Evolutionary conservation across 2,113 vertebrate genomes (phyloP).

Genomic region (Corydoras maculifer): DNA sequence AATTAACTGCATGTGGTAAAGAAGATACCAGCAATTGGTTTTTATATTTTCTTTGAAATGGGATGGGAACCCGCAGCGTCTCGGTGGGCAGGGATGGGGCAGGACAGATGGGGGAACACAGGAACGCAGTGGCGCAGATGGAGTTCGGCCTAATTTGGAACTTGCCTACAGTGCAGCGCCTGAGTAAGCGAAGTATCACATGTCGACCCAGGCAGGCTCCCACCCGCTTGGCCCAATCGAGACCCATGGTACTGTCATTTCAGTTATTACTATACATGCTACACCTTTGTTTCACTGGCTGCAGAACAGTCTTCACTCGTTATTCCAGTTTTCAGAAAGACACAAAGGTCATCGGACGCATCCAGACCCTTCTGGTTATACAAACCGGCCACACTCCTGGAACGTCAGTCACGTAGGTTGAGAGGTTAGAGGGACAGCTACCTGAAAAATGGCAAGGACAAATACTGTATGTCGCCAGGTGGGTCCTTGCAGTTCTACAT

Average conservation of each 20-base stretch:
- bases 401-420: too few species aligned
- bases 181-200: slow-evolving; percentile 13
- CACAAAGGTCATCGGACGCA: neutral
- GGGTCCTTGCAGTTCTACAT: too few species aligned
- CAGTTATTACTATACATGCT: neutral
- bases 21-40: neutral
- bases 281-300: slow-evolving; percentile 7
- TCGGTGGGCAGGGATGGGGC: neutral
- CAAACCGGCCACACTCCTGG: too few species aligned
- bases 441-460: too few species aligned
- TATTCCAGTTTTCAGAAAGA: neutral
- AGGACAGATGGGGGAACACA: slow-evolving; percentile 18
- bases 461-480: too few species aligned
- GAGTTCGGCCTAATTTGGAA: slow-evolving; percentile 36
- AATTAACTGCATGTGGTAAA: neutral
- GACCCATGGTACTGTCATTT: neutral
- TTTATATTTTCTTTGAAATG: neutral
- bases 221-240: neutral
- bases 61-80: neutral
- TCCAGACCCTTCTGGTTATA: too few species aligned
- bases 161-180: slow-evolving; percentile 34
- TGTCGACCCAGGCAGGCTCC: slow-evolving; percentile 10
- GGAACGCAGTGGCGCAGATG: slow-evolving; percentile 35
- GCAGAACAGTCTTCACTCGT: too few species aligned
- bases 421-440: too few species aligned